These are phyloP conservation scores for Macrostomum cliftonense DNA, from an alignment of 2,888 invertebrate genomes.

Conservation along the genomic window DNA sequence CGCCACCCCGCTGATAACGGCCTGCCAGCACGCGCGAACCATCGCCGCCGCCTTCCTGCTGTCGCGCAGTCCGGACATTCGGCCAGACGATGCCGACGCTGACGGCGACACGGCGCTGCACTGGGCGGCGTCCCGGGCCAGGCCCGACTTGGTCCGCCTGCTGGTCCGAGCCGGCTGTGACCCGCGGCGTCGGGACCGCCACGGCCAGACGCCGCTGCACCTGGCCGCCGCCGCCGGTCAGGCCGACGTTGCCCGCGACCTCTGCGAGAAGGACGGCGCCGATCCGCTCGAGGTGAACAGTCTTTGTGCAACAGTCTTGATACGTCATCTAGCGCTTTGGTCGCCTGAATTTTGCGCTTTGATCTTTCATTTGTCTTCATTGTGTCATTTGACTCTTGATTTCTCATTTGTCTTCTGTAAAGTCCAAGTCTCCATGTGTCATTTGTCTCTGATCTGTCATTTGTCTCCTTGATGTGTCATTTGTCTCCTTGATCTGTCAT, in stretches of 20 bases:
- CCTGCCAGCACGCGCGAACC: slow-evolving; percentile 75
- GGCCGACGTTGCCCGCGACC: slow-evolving; percentile 60
- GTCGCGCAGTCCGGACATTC: slow-evolving; percentile 61
- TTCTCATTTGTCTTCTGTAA: too few species aligned
- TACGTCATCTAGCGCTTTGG: too few species aligned
- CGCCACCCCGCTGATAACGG: slow-evolving; percentile 63
- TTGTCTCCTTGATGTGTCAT: too few species aligned
- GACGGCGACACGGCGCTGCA: slow-evolving; percentile 80
- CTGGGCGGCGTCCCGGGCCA: slow-evolving; percentile 76
- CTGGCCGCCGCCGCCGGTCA: slow-evolving; percentile 71
- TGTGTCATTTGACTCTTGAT: too few species aligned
- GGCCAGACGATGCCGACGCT: slow-evolving; percentile 64
- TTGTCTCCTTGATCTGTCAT: too few species aligned
- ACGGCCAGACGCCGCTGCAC: slow-evolving; percentile 74
- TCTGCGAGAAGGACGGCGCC: slow-evolving; percentile 47
- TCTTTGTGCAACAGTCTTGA: too few species aligned
- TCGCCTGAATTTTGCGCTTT: too few species aligned
- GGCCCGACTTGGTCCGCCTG: slow-evolving; percentile 57
- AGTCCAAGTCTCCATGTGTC: too few species aligned
- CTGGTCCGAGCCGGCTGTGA: slow-evolving; percentile 76
- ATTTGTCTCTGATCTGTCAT: too few species aligned
- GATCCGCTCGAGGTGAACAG: too few species aligned
- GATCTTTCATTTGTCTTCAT: too few species aligned
- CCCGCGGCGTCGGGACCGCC: slow-evolving; percentile 69
- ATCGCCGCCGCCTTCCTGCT: slow-evolving; percentile 71